Conservation (phyloP, 2,888 invertebrate genomes). For the Cerceris ruficornis region DNA sequence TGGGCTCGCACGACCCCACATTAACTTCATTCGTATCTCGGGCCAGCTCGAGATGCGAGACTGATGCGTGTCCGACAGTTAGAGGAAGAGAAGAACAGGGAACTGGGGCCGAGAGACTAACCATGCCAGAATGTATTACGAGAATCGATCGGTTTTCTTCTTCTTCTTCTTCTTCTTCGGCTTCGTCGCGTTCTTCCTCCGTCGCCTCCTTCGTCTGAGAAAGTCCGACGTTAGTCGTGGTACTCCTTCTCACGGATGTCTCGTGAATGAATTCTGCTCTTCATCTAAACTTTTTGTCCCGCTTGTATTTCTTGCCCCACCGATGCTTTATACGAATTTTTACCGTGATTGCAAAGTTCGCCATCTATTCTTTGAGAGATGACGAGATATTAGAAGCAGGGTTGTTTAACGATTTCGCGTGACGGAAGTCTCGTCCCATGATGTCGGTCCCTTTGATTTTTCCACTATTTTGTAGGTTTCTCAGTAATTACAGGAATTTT, state of each 20-base stretch:
- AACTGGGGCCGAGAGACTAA: slow-evolving; percentile 32
- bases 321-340: slow-evolving; percentile 53
- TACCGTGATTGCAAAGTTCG: slow-evolving; percentile 45
- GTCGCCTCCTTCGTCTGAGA: slow-evolving; percentile 21
- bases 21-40: slow-evolving; percentile 73
- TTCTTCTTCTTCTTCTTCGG: slow-evolving; percentile 35
- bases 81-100: slow-evolving; percentile 46
- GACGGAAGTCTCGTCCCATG: neutral
- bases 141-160: slow-evolving; percentile 68
- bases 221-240: slow-evolving; percentile 10
- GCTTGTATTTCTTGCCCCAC: slow-evolving; percentile 27
- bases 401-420: slow-evolving; percentile 28
- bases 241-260: slow-evolving; percentile 45
- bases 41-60: slow-evolving; percentile 73
- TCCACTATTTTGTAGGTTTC: neutral
- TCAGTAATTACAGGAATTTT: neutral
- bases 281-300: slow-evolving; percentile 50
- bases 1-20: slow-evolving; percentile 77
- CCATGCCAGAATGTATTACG: slow-evolving; percentile 64
- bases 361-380: slow-evolving; percentile 2
- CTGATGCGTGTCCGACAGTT: slow-evolving; percentile 75
- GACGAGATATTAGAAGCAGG: neutral
- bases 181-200: slow-evolving; percentile 39
- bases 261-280: slow-evolving; percentile 53
- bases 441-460: neutral